phyloP scores from a whole-genome alignment of 2,888 invertebrate genomes.

The Drosophila formosana region DNA sequence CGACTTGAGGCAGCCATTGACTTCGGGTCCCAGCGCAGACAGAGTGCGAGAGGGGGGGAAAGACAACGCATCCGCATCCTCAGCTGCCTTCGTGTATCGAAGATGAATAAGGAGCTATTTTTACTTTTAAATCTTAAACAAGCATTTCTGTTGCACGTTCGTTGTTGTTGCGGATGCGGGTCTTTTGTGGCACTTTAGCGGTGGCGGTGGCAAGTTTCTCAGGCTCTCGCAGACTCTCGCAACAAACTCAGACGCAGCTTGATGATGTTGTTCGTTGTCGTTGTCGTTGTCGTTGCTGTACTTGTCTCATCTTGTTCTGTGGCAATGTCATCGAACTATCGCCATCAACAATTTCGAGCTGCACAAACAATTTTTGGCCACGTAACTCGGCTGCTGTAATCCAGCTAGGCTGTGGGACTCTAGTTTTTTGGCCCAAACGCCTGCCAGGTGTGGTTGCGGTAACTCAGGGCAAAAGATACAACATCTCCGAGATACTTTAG shows the following conservation, averaged over 20 bases:
- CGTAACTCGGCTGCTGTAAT: slow-evolving; percentile 37
- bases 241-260: slow-evolving; percentile 47
- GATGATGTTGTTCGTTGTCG: slow-evolving; percentile 60
- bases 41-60: background rate
- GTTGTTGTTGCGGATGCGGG: slow-evolving; percentile 57
- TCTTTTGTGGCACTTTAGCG: slow-evolving; percentile 58
- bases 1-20: slow-evolving; percentile 44
- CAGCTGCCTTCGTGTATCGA: slow-evolving; percentile 69
- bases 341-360: slow-evolving; percentile 43
- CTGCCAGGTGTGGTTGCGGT: slow-evolving; percentile 61
- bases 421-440: slow-evolving; percentile 37
- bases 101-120: slow-evolving; percentile 85
- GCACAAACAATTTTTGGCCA: slow-evolving; percentile 31
- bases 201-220: slow-evolving; percentile 62
- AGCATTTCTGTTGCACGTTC: slow-evolving; percentile 39
- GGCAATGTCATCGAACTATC: slow-evolving; percentile 73
- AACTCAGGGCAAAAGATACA: slow-evolving; percentile 17
- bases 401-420: slow-evolving; percentile 21
- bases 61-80: slow-evolving; percentile 51
- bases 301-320: slow-evolving; percentile 50
- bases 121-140: slow-evolving; percentile 81
- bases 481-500: slow-evolving; percentile 57
- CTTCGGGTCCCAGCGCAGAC: slow-evolving; percentile 31
- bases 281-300: slow-evolving; percentile 27
- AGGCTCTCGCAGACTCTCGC: slow-evolving; percentile 34